Percentiles rank a stretch among this genome's conserved stretches.
Evolutionary conservation across 2,113 vertebrate species (phyloP).

Genomic region (Peromyscus polionotus): DNA sequence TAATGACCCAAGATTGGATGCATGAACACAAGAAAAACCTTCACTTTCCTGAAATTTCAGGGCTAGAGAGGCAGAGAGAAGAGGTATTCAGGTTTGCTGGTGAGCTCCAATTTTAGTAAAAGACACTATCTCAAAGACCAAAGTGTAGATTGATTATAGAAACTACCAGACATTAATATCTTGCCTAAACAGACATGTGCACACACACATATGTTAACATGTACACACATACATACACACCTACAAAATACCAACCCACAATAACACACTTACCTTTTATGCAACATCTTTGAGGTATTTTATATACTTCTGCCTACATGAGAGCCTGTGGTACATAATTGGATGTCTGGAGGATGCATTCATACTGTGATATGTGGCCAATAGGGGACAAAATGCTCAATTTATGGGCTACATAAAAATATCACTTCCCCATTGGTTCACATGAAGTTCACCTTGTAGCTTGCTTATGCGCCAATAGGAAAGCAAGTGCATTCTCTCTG

Average conservation of each 20-base stretch:
- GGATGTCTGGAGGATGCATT: not conserved
- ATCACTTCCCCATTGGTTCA: conserved; percentile 21
- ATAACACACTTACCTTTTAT: not conserved
- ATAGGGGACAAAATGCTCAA: not conserved
- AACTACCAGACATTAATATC: not conserved
- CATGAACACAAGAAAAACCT: not conserved
- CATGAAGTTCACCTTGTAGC: conserved; percentile 65
- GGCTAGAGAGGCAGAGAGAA: not conserved
- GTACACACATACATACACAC: not conserved
- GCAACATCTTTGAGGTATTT: not conserved
- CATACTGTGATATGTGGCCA: conserved; percentile 17
- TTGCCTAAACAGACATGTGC: too few species aligned
- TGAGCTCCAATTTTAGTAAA: not conserved
- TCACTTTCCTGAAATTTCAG: not conserved
- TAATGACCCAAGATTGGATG: not conserved
- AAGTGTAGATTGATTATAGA: not conserved
- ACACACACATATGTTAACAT: not conserved
- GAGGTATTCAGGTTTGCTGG: not conserved
- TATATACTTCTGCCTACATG: not conserved
- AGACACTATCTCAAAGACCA: not conserved
- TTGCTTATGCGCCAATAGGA: conserved; percentile 27
- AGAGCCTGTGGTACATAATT: not conserved
- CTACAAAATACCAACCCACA: not conserved
- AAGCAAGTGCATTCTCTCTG: not conserved
- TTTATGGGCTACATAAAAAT: conserved; percentile 50